Conservation (phyloP, 2,888 invertebrate genomes). For the Lottia scabra region DNA sequence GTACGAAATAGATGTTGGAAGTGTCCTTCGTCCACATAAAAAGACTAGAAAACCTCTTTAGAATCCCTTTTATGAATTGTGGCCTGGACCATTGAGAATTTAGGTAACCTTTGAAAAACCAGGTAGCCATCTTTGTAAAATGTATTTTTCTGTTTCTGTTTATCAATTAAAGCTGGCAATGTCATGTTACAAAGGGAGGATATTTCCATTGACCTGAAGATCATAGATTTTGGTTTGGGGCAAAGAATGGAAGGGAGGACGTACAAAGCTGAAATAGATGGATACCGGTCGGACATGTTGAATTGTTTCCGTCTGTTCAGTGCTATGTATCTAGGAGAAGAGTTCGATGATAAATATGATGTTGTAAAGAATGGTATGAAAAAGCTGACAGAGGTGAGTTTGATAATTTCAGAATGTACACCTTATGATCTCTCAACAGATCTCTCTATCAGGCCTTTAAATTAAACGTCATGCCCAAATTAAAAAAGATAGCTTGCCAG, state of each 20-base stretch:
- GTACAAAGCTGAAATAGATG: neutral
- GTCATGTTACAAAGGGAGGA: constrained; percentile 42
- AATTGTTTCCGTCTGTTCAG: constrained; percentile 45
- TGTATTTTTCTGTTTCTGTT: neutral
- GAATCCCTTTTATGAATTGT: too few species aligned
- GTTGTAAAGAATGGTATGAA: constrained; percentile 22
- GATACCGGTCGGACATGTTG: constrained; percentile 35
- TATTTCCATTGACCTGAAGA: constrained; percentile 33
- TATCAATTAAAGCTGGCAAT: constrained; percentile 42
- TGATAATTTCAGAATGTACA: too few species aligned
- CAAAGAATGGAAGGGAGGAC: neutral
- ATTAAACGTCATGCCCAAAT: too few species aligned
- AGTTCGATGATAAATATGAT: constrained; percentile 40
- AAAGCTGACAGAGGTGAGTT: neutral
- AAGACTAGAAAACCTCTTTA: too few species aligned
- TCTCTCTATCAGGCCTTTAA: too few species aligned
- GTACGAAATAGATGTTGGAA: too few species aligned
- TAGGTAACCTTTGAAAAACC: too few species aligned
- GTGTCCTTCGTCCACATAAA: too few species aligned
- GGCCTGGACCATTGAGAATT: too few species aligned
- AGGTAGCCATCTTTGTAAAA: neutral
- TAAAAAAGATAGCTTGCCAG: too few species aligned
- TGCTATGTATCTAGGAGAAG: constrained; percentile 43
- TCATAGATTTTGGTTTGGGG: constrained; percentile 50
- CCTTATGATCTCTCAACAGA: too few species aligned